Percentiles rank a stretch among this genome's conserved stretches.
Evolutionary conservation across 2,888 invertebrate species (phyloP).

Genomic region (Epinotia ramella): DNA sequence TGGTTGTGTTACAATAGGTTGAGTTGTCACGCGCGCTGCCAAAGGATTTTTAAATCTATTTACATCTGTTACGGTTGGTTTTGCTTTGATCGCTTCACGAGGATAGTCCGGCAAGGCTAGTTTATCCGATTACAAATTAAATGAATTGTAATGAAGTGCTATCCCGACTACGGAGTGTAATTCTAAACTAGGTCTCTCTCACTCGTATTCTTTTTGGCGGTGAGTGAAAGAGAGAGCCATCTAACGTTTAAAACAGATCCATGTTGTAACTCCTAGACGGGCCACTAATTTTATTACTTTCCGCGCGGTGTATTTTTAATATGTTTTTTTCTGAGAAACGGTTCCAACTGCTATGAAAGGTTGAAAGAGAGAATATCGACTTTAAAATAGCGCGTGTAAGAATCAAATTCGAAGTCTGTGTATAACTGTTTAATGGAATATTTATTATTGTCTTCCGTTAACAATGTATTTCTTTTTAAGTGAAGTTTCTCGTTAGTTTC

Average conservation of each 20-base stretch:
- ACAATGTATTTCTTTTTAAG: background rate
- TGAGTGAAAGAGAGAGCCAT: background rate
- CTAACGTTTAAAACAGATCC: conserved; percentile 1
- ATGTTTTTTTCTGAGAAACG: background rate
- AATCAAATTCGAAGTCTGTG: background rate
- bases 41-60: conserved; percentile 30
- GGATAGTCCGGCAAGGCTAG: conserved; percentile 35
- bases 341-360: background rate
- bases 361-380: background rate
- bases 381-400: background rate
- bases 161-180: conserved; percentile 27
- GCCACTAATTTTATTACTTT: conserved; percentile 18
- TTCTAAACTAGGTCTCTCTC: conserved; percentile 15
- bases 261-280: conserved; percentile 18
- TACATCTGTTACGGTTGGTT: background rate
- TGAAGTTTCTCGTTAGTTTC: background rate
- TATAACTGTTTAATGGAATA: background rate
- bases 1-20: background rate
- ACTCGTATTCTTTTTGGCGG: background rate
- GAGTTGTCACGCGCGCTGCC: background rate
- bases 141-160: conserved; percentile 56
- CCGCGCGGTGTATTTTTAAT: conserved; percentile 15
- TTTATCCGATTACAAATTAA: conserved; percentile 55
- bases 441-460: background rate
- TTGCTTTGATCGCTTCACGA: background rate